phyloP scores from a whole-genome alignment of 1,140 invertebrate species.

The Pemphigus obesinymphae region DNA sequence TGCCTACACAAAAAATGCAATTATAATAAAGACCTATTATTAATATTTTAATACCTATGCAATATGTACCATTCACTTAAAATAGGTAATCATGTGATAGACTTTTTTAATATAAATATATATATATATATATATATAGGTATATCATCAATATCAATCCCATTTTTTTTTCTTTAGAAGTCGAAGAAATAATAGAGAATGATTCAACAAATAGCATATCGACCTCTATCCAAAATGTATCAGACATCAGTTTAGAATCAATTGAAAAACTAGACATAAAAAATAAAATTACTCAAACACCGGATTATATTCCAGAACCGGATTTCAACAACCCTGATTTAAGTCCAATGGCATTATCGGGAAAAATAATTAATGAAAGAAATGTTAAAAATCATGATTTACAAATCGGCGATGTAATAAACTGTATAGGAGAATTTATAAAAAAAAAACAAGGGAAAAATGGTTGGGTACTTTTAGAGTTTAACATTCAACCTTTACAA shows the following conservation, averaged over 20 bases:
- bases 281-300: constrained; percentile 14
- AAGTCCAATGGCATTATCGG: neutral
- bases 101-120: too few relatives aligned
- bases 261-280: neutral
- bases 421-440: neutral
- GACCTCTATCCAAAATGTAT: neutral
- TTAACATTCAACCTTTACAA: neutral
- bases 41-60: too few relatives aligned
- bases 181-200: neutral
- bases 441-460: neutral
- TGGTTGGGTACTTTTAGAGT: constrained; percentile 24
- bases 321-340: neutral
- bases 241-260: neutral
- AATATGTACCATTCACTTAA: too few relatives aligned
- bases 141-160: too few relatives aligned
- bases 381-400: neutral
- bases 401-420: constrained; percentile 11
- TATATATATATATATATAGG: too few relatives aligned
- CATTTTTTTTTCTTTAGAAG: too few relatives aligned
- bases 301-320: constrained; percentile 17
- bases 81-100: too few relatives aligned
- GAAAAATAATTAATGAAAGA: constrained; percentile 18
- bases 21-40: too few relatives aligned
- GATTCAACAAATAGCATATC: neutral
- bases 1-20: too few relatives aligned